Evolutionary conservation across 2,888 invertebrate species (phyloP), one percentile per base, ranked within the genome.

Genomic region (Drosophila formosana): DNA sequence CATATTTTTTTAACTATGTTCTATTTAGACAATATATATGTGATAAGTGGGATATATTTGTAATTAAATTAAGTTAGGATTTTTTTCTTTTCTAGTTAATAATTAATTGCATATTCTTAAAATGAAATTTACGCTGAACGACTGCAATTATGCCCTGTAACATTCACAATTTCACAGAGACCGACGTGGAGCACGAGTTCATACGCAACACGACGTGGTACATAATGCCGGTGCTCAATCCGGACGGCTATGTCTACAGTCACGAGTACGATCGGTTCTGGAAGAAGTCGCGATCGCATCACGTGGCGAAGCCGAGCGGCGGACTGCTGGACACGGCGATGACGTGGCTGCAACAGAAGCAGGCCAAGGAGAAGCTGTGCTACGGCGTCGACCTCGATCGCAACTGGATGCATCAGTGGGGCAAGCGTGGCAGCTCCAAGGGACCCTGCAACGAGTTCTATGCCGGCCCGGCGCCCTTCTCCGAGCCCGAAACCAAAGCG

Each of bases 351-450:
- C 91, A 92, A 56, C 82, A 88, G 66, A 90, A 90, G 56, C 83
- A 89, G 7, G 64, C 66, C 1, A 73, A 79, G 0, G 85, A 91
- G 2, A 90, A 89, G 57, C 62, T 90, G 0, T 96, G 96, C 90
- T 93, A 94, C 43, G 97, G 97, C 0, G 96, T 96, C 0, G 96
- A 97, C 88, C 94, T 95, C 1, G 96, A 96, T 90, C 93, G 96
- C 76, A 97, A 97, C 91, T 97, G 96, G 94, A 95, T 95, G 64
- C 95, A 94, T 89, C 95, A 95, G 72, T 97, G 96, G 96, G 94
- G 95, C 50, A 94, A 94, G 79, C 93, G 94, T 72, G 96, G 96
- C 37, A 94, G 96, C 0, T 96, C 96, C 25, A 95, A 95, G 88
- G 95, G 95, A 0, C 95, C 95, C 0, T 97, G 97, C 87, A 94